Base-by-base conservation (phyloP, 2,888 invertebrate species). In the Creontiades dilutus region DNA sequence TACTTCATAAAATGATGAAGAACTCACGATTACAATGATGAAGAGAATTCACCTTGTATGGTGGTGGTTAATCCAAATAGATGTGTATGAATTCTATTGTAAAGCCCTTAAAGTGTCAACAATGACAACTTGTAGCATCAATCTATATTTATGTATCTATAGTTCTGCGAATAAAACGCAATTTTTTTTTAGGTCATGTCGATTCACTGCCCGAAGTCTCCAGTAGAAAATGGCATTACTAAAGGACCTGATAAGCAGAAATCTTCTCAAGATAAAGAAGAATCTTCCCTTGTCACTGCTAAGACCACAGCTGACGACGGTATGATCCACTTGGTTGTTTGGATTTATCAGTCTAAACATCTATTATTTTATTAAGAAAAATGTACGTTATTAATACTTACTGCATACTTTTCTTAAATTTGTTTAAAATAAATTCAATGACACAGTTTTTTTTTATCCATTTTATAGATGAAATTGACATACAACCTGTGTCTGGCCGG, bases 401-500 rank as follows among this genome's bases (percentile, higher is more conserved):
- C n/a, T n/a, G n/a, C n/a, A n/a, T n/a, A n/a, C n/a, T n/a, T n/a
- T n/a, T n/a, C n/a, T n/a, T n/a, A n/a, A n/a, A n/a, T n/a, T n/a
- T n/a, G n/a, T n/a, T n/a, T n/a, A n/a, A n/a, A n/a, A n/a, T n/a
- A n/a, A n/a, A n/a, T n/a, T n/a, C n/a, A n/a, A n/a, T n/a, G n/a
- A n/a, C 7, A 37, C 37, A 52, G n/a, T 46, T 57, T 37, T 37
- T 52, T 57, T 3, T 52, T 82, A 80, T 82, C 57, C 12, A 61
- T 28, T 92, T 93, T 82, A 92, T 92, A 47, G 93, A 92, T 7
- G 93, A 93, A n/a, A 94, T 94, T 86, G 94, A 94, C 90, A 94
- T 94, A 90, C 94, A 94, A 92, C 94, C 96, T 0, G 96, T 97
- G 27, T 97, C 97, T 90, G 96, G 96, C 78, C 95, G 97, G 81